phyloP scores from a whole-genome alignment of 2,888 invertebrate species.

The Harpagoxenus sublaevis region DNA sequence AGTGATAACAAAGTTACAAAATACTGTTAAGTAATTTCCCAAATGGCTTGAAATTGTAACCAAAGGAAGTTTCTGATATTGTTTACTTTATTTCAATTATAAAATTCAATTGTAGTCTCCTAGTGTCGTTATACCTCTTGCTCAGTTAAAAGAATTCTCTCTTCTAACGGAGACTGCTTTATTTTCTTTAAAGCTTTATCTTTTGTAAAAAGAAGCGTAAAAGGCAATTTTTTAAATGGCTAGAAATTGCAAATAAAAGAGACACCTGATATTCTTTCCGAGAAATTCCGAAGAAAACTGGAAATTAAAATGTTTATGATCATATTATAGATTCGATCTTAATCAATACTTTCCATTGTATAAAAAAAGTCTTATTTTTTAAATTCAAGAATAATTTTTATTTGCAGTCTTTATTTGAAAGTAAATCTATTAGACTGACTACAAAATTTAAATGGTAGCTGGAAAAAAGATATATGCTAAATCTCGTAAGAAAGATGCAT shows the following conservation, averaged over 20 bases:
- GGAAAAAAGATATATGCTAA: not conserved
- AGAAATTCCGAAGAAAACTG: not conserved
- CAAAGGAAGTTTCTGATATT: not conserved
- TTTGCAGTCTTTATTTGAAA: not conserved
- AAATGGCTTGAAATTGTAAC: not conserved
- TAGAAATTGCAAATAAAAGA: not conserved
- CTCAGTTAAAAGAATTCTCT: not conserved
- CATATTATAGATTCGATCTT: not conserved
- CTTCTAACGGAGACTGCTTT: not conserved
- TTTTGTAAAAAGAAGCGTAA: not conserved
- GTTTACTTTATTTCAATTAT: not conserved
- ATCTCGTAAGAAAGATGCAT: not conserved
- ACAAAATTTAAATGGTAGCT: not conserved
- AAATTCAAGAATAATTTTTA: not conserved
- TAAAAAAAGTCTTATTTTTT: not conserved
- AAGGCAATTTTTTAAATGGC: not conserved
- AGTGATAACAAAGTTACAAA: not conserved
- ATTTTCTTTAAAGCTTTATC: not conserved
- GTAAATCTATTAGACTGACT: not conserved
- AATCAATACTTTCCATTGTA: not conserved
- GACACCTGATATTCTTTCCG: not conserved
- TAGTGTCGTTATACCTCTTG: not conserved
- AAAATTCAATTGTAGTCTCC: not conserved
- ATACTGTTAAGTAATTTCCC: conserved; percentile 7
- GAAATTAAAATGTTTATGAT: not conserved